Percentiles rank a stretch among this genome's conserved stretches.
Evolutionary conservation across 2,797 vertebrate species (phyloP).

Genomic region (Geotrypetes seraphini): DNA sequence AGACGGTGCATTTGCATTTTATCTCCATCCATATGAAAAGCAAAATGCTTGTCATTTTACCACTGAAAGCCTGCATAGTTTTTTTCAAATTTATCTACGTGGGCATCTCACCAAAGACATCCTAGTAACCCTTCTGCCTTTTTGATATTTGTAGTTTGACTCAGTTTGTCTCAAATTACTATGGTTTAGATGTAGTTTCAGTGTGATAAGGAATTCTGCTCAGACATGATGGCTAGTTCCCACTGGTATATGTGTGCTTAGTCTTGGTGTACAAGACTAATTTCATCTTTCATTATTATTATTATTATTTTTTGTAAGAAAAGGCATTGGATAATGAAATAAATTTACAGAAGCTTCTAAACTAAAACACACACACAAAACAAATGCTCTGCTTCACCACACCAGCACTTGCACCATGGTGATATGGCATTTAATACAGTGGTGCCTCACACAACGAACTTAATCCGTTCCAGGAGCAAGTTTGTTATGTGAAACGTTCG

Average conservation of each 20-base stretch:
- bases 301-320: constrained; percentile 6
- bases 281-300: constrained; percentile 9
- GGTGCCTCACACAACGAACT: no score
- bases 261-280: constrained; percentile 13
- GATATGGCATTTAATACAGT: no score
- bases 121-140: constrained; percentile 23
- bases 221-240: constrained; percentile 49
- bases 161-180: constrained; percentile 39
- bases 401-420: no score
- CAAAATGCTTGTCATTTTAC: constrained; percentile 2
- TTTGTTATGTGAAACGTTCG: no score
- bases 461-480: no score
- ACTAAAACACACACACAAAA: constrained; percentile 2
- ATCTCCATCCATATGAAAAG: not conserved
- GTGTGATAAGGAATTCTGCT: constrained; percentile 43
- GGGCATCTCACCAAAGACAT: constrained; percentile 13
- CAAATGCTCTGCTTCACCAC: not conserved
- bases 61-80: constrained; percentile 12
- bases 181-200: constrained; percentile 44
- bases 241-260: constrained; percentile 52
- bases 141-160: constrained; percentile 29
- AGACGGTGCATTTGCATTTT: not conserved
- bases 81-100: constrained; percentile 13
- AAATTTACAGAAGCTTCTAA: constrained; percentile 6
- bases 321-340: not conserved